A percentile compares a stretch with the other conserved stretches of the same genome.
Conservation (phyloP, 2,113 vertebrate genomes). For the Thymallus thymallus region DNA sequence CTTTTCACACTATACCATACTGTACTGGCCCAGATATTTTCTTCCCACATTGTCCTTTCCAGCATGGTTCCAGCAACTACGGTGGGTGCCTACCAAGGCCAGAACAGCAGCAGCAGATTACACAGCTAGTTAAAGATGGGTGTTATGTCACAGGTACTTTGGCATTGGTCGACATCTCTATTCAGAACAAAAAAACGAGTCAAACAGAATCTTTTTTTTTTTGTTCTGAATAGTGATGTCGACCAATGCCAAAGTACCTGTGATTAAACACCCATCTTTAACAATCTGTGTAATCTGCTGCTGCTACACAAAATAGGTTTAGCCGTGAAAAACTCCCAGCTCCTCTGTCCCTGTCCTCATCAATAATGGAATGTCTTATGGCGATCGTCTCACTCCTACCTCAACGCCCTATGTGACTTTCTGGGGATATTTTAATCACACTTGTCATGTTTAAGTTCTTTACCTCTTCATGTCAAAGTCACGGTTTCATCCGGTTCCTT, state of each 20-base stretch:
- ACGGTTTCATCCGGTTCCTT: conserved; percentile 69
- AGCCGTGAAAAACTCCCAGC: conserved; percentile 63
- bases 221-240: conserved; percentile 13
- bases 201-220: background rate
- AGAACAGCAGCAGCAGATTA: no score
- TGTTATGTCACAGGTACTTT: no score
- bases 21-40: no score
- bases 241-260: conserved; percentile 22
- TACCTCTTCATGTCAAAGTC: conserved; percentile 75
- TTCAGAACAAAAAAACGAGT: no score
- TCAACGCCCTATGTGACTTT: conserved; percentile 63
- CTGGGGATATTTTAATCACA: conserved; percentile 68
- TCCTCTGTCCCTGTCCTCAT: conserved; percentile 47
- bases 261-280: conserved; percentile 32
- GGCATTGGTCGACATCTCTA: no score
- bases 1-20: no score
- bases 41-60: no score
- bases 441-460: conserved; percentile 69
- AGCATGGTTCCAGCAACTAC: no score
- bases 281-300: no score
- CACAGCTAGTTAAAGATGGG: no score
- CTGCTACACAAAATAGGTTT: conserved; percentile 36
- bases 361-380: conserved; percentile 71
- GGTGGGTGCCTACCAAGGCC: no score
- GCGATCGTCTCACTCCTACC: conserved; percentile 57